These are phyloP conservation scores for Homarus americanus DNA, from an alignment of 1,140 invertebrate genomes.

Conservation along the genomic window DNA sequence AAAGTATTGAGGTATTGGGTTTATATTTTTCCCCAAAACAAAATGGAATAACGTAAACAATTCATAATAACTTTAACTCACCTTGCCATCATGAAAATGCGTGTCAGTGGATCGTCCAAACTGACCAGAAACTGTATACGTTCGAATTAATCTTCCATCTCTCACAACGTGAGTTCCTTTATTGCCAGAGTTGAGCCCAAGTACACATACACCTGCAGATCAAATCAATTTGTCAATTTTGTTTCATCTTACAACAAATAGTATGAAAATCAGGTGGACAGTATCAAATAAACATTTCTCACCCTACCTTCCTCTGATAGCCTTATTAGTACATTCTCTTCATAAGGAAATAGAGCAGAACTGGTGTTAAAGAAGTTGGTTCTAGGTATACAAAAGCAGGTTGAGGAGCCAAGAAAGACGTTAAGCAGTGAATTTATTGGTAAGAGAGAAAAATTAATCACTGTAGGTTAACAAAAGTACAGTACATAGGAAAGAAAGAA, in stretches of 20 bases:
- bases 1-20: too few species aligned
- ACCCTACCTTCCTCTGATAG: neutral
- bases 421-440: too few species aligned
- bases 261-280: too few species aligned
- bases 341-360: too few species aligned
- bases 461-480: too few species aligned
- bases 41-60: too few species aligned
- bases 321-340: neutral
- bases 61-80: conserved; percentile 75
- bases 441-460: too few species aligned
- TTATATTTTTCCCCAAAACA: neutral
- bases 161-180: conserved; percentile 81
- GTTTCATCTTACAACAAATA: too few species aligned
- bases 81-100: conserved; percentile 86
- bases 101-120: conserved; percentile 89
- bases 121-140: conserved; percentile 87
- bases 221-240: neutral
- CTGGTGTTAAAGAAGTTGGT: too few species aligned
- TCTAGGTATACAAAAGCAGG: too few species aligned
- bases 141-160: conserved; percentile 81
- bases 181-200: conserved; percentile 86
- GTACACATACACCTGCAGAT: conserved; percentile 78
- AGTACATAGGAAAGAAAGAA: too few species aligned
- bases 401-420: too few species aligned
- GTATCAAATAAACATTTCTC: neutral